Conservation (phyloP, 2,888 invertebrate species). For the Meiosimyza platycephala region DNA sequence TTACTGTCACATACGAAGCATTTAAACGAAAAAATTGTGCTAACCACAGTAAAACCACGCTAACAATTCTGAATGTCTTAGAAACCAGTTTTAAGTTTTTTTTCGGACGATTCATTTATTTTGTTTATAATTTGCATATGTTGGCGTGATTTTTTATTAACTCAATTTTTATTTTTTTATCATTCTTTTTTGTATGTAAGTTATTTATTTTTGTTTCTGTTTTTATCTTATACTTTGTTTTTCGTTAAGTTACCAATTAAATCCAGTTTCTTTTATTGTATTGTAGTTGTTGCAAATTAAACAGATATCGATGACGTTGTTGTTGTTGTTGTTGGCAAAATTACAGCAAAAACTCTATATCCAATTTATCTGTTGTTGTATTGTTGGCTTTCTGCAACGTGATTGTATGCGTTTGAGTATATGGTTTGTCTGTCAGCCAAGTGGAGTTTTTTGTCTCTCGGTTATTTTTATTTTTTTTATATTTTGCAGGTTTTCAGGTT, state of each 20-base stretch:
- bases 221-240: not conserved
- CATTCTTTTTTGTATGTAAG: not conserved
- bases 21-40: too few relatives aligned
- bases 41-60: too few relatives aligned
- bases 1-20: too few relatives aligned
- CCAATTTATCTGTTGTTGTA: conserved; percentile 8
- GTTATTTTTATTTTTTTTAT: conserved; percentile 14
- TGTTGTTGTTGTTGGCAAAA: conserved; percentile 17
- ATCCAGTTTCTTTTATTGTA: conserved; percentile 25
- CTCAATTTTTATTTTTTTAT: not conserved
- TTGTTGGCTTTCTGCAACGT: conserved; percentile 1
- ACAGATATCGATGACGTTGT: conserved; percentile 22
- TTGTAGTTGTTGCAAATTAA: conserved; percentile 23
- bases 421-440: conserved; percentile 22
- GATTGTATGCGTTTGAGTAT: not conserved
- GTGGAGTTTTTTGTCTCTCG: conserved; percentile 36
- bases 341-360: not conserved
- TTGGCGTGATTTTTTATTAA: not conserved
- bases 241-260: conserved; percentile 21
- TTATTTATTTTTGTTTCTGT: not conserved
- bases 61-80: too few relatives aligned
- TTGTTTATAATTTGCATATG: too few relatives aligned
- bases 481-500: conserved; percentile 30
- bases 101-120: too few relatives aligned
- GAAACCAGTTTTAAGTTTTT: too few relatives aligned